Evolutionary conservation across 1,140 invertebrate genomes (phyloP), one percentile per base, ranked within the genome.

Genomic region (Mamestra configurata): DNA sequence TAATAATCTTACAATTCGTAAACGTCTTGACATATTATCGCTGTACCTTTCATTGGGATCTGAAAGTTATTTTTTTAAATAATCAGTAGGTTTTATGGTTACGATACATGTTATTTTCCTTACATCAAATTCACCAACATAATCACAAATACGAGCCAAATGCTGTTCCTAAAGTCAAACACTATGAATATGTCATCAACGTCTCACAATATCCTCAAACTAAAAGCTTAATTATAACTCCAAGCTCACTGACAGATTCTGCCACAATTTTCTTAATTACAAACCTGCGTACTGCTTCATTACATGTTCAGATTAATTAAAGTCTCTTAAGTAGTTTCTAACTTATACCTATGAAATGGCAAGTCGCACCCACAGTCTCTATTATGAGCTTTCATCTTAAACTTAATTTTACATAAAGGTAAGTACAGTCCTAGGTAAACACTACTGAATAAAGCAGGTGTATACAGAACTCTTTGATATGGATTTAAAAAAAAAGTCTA

Each of bases 391-490:
- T 76, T 61, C 72, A 49, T 61, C 22, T 46, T 27, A 46, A 27
- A 70, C 37, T 70, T 43, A 27, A 70, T 70, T 70, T 22, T 27
- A 37, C 15, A 35, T 72, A 57, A 40, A 75, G 57, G 51, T 51
- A 53, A 7, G 3, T 37, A 61, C 46, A 77, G 57, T 64, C 77
- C 66, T 79, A 77, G 40, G 49, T 49, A 80, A 84, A 80, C 55
- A 79, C 73, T 81, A 73, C 80, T 72, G 81, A 57, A 84, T 43
- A 79, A 73, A 84, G 90, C 92, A 93, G 93, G 92, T 94, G 92
- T 86, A 91, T 80, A 37, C 66, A 85, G 79, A 89, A 89, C 88
- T 88, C 84, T 92, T 89, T 89, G 77, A 81, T 83, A 90, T 86
- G 87, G 88, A 89, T 81, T 86, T 84, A 82, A 77, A 77, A 82